A percentile compares a stretch with the other conserved stretches of the same genome.
phyloP scores from a whole-genome alignment of 2,888 invertebrate species.

The Agrochola circellaris region DNA sequence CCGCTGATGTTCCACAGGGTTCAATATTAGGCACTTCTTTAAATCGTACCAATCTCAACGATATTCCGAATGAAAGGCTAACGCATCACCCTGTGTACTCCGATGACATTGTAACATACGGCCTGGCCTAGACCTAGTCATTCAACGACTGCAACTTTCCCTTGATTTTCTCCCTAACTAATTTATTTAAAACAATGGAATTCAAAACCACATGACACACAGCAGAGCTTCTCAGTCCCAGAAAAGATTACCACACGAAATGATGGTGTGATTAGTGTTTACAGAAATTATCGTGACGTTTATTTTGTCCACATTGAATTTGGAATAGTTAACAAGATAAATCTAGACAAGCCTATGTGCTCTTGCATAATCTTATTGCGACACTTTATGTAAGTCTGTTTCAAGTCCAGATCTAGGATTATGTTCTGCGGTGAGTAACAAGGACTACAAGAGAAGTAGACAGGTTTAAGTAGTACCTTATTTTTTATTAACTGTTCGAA shows the following conservation, averaged over 20 bases:
- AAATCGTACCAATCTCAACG: background rate
- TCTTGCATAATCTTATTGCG: slow-evolving; percentile 30
- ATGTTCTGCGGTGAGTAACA: slow-evolving; percentile 32
- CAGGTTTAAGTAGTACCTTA: slow-evolving; percentile 12
- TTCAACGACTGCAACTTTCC: background rate
- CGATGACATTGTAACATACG: slow-evolving; percentile 4
- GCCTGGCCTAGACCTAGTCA: background rate
- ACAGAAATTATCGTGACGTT: slow-evolving; percentile 4
- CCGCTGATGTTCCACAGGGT: slow-evolving; percentile 19
- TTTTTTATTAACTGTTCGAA: slow-evolving; percentile 39
- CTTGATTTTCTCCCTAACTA: background rate
- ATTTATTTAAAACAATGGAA: background rate
- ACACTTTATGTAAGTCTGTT: background rate
- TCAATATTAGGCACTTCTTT: background rate
- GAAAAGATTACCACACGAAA: background rate
- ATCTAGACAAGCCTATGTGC: slow-evolving; percentile 2
- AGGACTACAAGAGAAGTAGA: slow-evolving; percentile 5
- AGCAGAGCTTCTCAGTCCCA: background rate
- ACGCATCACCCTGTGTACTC: background rate
- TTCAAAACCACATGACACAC: background rate
- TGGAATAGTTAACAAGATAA: slow-evolving; percentile 5
- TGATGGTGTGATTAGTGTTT: background rate
- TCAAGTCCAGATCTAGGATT: slow-evolving; percentile 32
- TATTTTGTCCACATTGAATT: slow-evolving; percentile 22
- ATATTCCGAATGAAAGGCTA: background rate